Percentiles rank a stretch among this genome's conserved stretches.
Evolutionary conservation across 2,113 vertebrate genomes (phyloP).

Genomic region (Rhegmatorhina hoffmannsi): DNA sequence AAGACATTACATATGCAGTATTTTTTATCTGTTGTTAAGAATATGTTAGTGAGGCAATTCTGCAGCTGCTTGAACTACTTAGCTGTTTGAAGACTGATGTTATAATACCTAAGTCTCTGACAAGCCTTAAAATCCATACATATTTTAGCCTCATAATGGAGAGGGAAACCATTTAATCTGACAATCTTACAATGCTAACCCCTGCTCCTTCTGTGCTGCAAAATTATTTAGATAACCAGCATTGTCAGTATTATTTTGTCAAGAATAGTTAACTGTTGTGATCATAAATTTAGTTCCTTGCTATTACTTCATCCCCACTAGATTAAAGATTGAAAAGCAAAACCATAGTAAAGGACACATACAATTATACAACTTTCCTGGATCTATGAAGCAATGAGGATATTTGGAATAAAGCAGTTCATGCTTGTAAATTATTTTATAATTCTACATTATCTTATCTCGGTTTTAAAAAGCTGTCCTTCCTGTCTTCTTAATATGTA

Average conservation of each 20-base stretch:
- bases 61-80: not conserved
- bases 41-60: not conserved
- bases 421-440: accelerated
- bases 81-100: not conserved
- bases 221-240: not conserved
- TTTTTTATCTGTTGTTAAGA: not conserved
- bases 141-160: not conserved
- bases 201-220: not conserved
- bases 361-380: not conserved
- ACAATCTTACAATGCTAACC: not conserved
- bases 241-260: not conserved
- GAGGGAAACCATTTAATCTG: not conserved
- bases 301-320: not conserved
- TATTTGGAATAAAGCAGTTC: not conserved
- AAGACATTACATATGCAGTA: not conserved
- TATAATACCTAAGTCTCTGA: not conserved
- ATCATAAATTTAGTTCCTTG: not conserved
- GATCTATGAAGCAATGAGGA: not conserved
- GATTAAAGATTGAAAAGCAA: not conserved
- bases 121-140: not conserved
- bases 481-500: accelerated
- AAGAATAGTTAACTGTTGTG: not conserved
- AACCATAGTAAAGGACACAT: accelerated
- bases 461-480: not conserved
- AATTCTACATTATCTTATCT: not conserved